Evolutionary conservation across 2,797 vertebrate species (phyloP).

Genomic region (Peromyscus eremicus): DNA sequence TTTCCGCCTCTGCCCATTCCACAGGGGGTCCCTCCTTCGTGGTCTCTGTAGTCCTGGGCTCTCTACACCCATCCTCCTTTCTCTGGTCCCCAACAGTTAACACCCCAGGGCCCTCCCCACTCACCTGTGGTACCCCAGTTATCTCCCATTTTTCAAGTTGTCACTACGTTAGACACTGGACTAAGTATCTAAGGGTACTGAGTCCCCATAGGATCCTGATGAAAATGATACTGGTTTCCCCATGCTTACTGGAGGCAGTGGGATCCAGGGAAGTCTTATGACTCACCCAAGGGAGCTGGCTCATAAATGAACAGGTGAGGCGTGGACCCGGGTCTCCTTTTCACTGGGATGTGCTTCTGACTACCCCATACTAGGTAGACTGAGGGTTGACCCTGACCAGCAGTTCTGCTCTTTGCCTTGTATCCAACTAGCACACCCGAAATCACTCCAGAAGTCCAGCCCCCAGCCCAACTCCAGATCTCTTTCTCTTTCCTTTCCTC

Average conservation of each 20-base stretch:
- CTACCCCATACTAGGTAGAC: background rate
- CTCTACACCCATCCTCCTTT: background rate
- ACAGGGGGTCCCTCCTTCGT: background rate
- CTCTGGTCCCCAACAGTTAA: background rate
- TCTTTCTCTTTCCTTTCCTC: background rate
- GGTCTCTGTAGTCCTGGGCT: background rate
- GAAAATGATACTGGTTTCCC: background rate
- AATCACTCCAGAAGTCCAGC: background rate
- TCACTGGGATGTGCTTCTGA: background rate
- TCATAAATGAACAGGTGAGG: background rate
- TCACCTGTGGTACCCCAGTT: background rate
- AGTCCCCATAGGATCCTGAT: background rate
- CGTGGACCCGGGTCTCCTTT: background rate
- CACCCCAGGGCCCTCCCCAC: background rate
- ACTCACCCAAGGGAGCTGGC: background rate
- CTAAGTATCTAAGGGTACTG: background rate
- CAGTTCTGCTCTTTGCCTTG: background rate
- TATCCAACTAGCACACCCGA: background rate
- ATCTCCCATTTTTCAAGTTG: background rate
- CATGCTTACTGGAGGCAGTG: background rate
- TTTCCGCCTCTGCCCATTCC: background rate
- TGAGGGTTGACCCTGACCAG: background rate
- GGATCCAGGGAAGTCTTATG: background rate
- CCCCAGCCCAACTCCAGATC: background rate
- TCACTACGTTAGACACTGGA: background rate